Base-by-base conservation (phyloP, 2,888 invertebrate genomes). In the Caenorhabditis sinica region DNA sequence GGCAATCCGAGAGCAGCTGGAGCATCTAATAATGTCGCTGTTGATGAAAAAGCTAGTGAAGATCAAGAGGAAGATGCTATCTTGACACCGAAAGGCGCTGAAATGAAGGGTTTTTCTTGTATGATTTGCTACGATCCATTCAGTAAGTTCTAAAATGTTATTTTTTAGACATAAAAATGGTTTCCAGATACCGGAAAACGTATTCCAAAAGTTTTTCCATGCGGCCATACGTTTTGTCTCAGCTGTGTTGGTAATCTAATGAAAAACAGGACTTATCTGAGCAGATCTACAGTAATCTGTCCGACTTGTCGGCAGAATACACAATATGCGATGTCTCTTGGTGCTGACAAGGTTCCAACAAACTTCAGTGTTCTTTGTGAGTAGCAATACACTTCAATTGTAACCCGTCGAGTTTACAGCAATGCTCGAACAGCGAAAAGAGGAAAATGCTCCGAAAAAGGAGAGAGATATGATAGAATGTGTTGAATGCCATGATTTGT, bases 91-190 rank as follows among this genome's bases (percentile, higher is more conserved):
- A 36, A 23, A 0, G 80, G 80, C 0, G 25, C 72, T 9, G 80
- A 80, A 23, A 80, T 80, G 80, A 80, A 66, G 23, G 80, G 80
- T 36, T 63, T 72, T 1, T 56, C 80, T 17, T 80, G 80, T 15
- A 58, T 53, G 36, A 71, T 80, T 5, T 80, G 80, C 43, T 80
- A 72, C 28, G 80, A 80, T 25, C 25, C 66, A 4, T 80, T 65
- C 30, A 80, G 80, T 80, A 11, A 60, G 80, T 80, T 1, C 9
- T 1, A 8, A 1, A 43, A 13, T 15, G 4, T 2, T 43, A 15
- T 11, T 40, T n/a, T 17, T 40, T 51, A 28, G 30, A 20, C n/a
- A 15, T 3, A 36, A 8, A 33, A 40, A 5, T 25, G 11, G 28
- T 20, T 72, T 72, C 28, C 72, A 80, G 80, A 80, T 36, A 72